Percentiles rank a stretch among this genome's conserved stretches.
These are phyloP conservation scores for Spatulosminthurus flaviceps DNA, from an alignment of 2,888 invertebrate species.

Conservation along the genomic window DNA sequence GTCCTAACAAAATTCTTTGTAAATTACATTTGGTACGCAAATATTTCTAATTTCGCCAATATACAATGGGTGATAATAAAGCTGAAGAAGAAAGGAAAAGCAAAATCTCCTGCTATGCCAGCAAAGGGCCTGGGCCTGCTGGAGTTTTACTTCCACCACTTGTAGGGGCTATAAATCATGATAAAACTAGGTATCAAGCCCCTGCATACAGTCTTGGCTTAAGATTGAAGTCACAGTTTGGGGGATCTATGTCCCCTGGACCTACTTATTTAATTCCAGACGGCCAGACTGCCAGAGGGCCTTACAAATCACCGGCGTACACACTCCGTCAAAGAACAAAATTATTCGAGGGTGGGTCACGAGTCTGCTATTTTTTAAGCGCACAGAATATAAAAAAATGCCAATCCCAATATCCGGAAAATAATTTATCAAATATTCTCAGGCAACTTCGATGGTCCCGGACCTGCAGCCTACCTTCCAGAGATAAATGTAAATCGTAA, in stretches of 20 bases:
- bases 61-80: constrained; percentile 28
- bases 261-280: constrained; percentile 56
- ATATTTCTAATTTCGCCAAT: neutral
- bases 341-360: constrained; percentile 41
- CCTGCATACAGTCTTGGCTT: constrained; percentile 55
- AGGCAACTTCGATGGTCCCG: constrained; percentile 68
- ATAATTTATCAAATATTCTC: neutral
- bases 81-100: constrained; percentile 47
- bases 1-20: neutral
- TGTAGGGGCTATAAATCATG: constrained; percentile 73
- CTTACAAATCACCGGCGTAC: constrained; percentile 50
- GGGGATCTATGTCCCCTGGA: constrained; percentile 51
- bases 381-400: neutral
- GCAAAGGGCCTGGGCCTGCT: constrained; percentile 74
- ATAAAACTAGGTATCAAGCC: constrained; percentile 69
- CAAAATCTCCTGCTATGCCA: constrained; percentile 45
- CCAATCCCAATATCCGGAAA: no score
- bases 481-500: constrained; percentile 71
- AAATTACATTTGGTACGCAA: neutral
- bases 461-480: constrained; percentile 74
- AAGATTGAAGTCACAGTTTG: neutral
- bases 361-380: neutral
- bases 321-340: constrained; percentile 51
- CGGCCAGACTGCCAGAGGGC: constrained; percentile 59
- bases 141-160: constrained; percentile 73